Evolutionary conservation across 30 jellyfish, hydroid and myxozoan species (phyloP), one percentile per base, ranked within the genome.

Genomic region (Cassiopea andromeda): DNA sequence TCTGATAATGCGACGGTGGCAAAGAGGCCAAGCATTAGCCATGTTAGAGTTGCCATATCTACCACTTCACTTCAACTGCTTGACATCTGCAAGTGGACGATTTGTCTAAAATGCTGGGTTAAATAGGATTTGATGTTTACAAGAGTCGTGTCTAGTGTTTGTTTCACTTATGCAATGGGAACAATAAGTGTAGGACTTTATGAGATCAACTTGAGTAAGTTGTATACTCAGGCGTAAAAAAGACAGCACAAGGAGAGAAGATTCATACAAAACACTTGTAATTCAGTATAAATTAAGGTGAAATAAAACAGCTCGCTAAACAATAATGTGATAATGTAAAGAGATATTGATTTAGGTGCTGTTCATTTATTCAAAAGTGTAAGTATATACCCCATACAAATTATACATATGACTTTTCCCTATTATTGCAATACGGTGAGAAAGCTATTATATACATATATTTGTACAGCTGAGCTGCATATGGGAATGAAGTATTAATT

Each of bases 21-120:
- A 75, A 47, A 75, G 7, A 75, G 69, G 84, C 84, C 70, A 8
- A 75, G 84, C 27, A 75, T 12, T 3, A 75, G 70, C 84, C 69
- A 75, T 15, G 84, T 2, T 16, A 75, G 84, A 8, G 70, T 71
- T 75, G 84, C 84, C 84, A 75, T 75, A 7, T 7, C 27, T 67
- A 44, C 16, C 44, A 10, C n/a, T 6, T 19, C 3, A 4, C 4
- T 7, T 6, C 38, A 14, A 16, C 76, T 67, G 76, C 38, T 58
- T 67, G 76, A 18, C 76, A 6, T 44, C 45, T 67, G n/a, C 16
- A 67, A 67, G 76, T 67, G 76, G 45, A 18, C 3, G 76, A 18
- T 10, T 67, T 8, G 76, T 18, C 3, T 18, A 4, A 5, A 10
- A 7, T 4, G 7, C 8, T 67, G 76, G n/a, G 8, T 67, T 67